Conservation (phyloP, 2,113 vertebrate species). For the Pogona vitticeps region DNA sequence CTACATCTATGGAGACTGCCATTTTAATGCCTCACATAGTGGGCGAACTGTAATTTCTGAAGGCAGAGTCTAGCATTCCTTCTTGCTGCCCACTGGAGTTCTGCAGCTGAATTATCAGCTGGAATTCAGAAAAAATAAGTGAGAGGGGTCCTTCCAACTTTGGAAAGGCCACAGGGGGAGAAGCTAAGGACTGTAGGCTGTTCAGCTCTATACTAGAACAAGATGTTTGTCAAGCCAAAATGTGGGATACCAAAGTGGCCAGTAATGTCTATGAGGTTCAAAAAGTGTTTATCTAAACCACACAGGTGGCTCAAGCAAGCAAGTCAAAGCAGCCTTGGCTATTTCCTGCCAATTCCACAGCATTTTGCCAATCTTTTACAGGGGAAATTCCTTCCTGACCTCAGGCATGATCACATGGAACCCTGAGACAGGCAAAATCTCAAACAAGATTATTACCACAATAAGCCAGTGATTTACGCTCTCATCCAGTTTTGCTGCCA, state of each 20-base stretch:
- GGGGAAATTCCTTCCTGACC: neutral
- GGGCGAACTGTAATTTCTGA: no score
- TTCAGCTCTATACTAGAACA: neutral
- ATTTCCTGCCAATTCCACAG: neutral
- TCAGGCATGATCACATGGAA: neutral
- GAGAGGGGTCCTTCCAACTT: no score
- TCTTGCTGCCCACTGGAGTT: no score
- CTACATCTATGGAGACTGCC: no score
- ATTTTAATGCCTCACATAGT: no score
- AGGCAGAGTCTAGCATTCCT: no score
- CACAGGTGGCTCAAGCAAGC: neutral
- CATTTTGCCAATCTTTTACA: neutral
- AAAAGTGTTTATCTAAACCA: neutral
- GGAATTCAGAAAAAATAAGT: no score
- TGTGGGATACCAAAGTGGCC: neutral
- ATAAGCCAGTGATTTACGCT: constrained; percentile 53
- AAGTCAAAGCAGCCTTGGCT: neutral
- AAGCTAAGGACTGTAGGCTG: no score
- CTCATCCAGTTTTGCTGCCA: constrained; percentile 59
- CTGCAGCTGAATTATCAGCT: no score
- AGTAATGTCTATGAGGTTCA: neutral
- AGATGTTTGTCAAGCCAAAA: neutral
- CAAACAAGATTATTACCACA: constrained; percentile 53
- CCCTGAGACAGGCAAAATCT: neutral
- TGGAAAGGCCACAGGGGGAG: no score